Percentiles rank a stretch among this genome's conserved stretches.
Evolutionary conservation across 2,797 vertebrate species (phyloP).

Genomic region (Lepilemur septentrionalis): DNA sequence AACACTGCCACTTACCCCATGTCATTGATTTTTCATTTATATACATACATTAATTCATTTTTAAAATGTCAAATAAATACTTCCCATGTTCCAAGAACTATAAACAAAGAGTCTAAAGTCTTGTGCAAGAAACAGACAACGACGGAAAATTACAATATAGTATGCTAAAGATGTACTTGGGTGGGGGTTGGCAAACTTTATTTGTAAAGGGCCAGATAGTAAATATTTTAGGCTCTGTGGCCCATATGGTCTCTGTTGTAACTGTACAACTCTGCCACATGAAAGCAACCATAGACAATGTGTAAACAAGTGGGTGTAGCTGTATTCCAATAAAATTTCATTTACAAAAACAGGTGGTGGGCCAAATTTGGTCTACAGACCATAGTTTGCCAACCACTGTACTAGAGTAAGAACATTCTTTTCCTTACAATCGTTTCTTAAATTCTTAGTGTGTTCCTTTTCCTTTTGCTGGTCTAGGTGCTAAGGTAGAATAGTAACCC

Average conservation of each 20-base stretch:
- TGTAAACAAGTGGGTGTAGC: neutral
- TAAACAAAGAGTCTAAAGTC: constrained; percentile 36
- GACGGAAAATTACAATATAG: neutral
- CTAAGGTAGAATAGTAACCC: neutral
- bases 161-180: neutral
- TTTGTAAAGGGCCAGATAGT: neutral
- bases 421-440: neutral
- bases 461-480: constrained; percentile 2
- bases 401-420: neutral
- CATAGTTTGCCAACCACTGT: constrained; percentile 30
- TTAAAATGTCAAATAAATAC: neutral
- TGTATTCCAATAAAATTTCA: constrained; percentile 14
- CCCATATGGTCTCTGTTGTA: neutral
- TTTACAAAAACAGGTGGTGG: constrained; percentile 39
- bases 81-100: neutral
- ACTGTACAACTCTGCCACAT: neutral
- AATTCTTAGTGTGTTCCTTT: neutral
- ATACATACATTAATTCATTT: neutral
- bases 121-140: constrained; percentile 38
- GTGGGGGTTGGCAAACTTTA: neutral
- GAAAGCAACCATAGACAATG: constrained; percentile 32
- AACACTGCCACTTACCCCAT: neutral
- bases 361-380: constrained; percentile 5
- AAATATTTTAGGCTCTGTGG: constrained; percentile 59
- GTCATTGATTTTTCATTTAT: neutral